Evolutionary conservation across 2,888 invertebrate genomes (phyloP), one percentile per base, ranked within the genome.

Genomic region (Trimorus sp.): DNA sequence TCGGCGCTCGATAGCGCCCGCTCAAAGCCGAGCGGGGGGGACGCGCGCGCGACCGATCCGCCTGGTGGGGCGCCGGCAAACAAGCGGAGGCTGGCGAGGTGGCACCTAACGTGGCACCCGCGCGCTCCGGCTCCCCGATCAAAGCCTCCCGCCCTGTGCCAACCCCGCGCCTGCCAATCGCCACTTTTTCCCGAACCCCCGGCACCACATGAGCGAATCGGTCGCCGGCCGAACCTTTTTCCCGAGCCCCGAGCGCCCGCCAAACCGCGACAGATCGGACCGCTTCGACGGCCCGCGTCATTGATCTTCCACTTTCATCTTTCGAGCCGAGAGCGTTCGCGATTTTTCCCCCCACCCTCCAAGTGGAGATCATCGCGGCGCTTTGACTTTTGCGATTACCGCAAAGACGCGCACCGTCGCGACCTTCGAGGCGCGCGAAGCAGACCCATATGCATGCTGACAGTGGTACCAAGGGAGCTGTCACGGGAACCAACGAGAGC

Each of bases 61-160:
- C 59, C 26, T 62, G 70, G 85, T 79, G 83, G 84, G 73, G 84
- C 58, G 80, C 77, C 79, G 84, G 82, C 87, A 89, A 90, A 89
- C 89, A 90, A 89, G 85, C 90, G 90, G 91, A 91, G 91, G 90
- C 91, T 91, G 90, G 89, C 90, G 77, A 80, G 88, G 89, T 91
- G 90, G 90, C 89, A 89, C 89, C 90, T 89, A 91, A 86, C 89
- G 88, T 78, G 85, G 88, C 91, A 91, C 91, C 91, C 91, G 87
- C 90, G 90, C 40, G 90, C 90, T 91, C 91, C 89, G 86, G 89
- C 89, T 89, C 89, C 90, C 89, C 89, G 87, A 89, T 88, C 88
- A 86, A 79, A 59, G 82, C 85, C 85, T 85, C 85, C 85, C 84
- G 85, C 87, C 89, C 88, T 89, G 89, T 89, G 87, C 89, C 89